Percentiles rank a stretch among this genome's conserved stretches.
Evolutionary conservation across 2,797 vertebrate species (phyloP).

Genomic region (Cirrhinus molitorella): DNA sequence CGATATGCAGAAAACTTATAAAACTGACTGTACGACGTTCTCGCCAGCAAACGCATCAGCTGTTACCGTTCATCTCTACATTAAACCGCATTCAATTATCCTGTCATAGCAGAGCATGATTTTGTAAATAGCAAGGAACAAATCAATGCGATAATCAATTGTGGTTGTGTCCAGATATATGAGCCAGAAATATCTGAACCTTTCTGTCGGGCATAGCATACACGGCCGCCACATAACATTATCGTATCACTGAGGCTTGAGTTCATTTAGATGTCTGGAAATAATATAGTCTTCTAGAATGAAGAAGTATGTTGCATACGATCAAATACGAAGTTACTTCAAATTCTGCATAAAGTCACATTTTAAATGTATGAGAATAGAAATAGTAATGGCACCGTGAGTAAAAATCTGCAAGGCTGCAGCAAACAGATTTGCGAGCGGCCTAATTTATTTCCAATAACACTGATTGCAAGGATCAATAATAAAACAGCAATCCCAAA

Average conservation of each 20-base stretch:
- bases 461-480: slow-evolving; percentile 79
- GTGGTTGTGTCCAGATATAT: slow-evolving; percentile 47
- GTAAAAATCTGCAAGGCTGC: background rate
- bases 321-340: background rate
- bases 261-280: background rate
- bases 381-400: background rate
- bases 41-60: background rate
- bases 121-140: slow-evolving; percentile 49
- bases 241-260: background rate
- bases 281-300: background rate
- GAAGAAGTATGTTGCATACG: background rate
- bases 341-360: background rate
- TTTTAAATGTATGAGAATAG: background rate
- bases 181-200: slow-evolving; percentile 35
- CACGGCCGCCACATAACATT: slow-evolving; percentile 25
- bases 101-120: slow-evolving; percentile 52
- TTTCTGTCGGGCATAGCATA: slow-evolving; percentile 1
- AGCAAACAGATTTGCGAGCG: slow-evolving; percentile 76
- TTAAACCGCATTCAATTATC: slow-evolving; percentile 52
- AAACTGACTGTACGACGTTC: background rate
- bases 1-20: background rate
- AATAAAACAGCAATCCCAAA: slow-evolving; percentile 79
- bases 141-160: slow-evolving; percentile 58
- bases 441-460: slow-evolving; percentile 84
- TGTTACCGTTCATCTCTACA: slow-evolving; percentile 43